Conservation (phyloP, 1,140 invertebrate species). For the Dendroctonus valens region DNA sequence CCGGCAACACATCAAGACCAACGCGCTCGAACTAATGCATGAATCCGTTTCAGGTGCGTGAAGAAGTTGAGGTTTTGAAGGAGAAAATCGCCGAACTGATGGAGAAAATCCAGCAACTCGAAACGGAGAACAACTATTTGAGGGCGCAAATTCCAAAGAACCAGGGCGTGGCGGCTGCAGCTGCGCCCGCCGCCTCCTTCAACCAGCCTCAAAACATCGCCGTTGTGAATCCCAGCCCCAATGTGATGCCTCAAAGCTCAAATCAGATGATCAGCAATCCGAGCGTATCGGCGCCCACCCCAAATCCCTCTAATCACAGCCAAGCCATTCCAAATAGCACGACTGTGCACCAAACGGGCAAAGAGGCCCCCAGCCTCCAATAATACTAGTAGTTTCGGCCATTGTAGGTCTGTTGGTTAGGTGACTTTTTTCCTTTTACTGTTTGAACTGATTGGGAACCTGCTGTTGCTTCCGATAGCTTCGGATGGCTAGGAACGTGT, state of each 20-base stretch:
- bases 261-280: constrained; percentile 14
- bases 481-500: too few species aligned
- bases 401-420: not conserved
- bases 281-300: not conserved
- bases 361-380: constrained; percentile 3
- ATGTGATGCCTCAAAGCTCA: constrained; percentile 15
- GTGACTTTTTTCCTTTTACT: constrained; percentile 2
- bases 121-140: constrained; percentile 60
- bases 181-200: constrained; percentile 14
- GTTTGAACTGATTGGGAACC: not conserved
- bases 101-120: constrained; percentile 60
- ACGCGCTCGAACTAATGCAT: too few species aligned
- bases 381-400: constrained; percentile 4
- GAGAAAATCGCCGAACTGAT: constrained; percentile 65
- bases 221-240: constrained; percentile 32
- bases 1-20: too few species aligned
- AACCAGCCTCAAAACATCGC: constrained; percentile 21
- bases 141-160: constrained; percentile 47
- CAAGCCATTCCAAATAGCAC: constrained; percentile 20
- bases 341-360: constrained; percentile 3
- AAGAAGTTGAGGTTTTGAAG: constrained; percentile 70
- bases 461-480: too few species aligned
- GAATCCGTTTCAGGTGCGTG: constrained; percentile 46
- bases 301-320: constrained; percentile 13
- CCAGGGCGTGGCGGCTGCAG: constrained; percentile 23